Evolutionary conservation across 2,797 vertebrate species (phyloP), one percentile per base, ranked within the genome.

Genomic region (Gambelia wislizenii): DNA sequence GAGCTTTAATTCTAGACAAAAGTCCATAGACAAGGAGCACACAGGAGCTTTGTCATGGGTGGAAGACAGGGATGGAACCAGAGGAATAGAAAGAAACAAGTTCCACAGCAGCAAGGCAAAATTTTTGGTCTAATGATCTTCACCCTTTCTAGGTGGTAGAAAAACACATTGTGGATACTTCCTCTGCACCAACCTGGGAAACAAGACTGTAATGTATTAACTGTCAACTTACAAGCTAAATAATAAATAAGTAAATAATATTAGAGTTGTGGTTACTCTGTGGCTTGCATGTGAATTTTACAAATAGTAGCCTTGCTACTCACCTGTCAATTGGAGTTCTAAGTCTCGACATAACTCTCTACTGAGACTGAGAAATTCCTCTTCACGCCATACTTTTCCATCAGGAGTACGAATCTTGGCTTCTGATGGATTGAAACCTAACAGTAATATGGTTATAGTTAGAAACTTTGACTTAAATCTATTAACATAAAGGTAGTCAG

Each of bases 361-460:
- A 92, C 97, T 98, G 39, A 98, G 92, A 92, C 95, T 96, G 30
- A 97, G 97, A 92, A 98, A 98, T 36, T 98, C 97, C 0, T 97
- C 97, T 83, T 98, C 98, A 6, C 96, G 97, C 98, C 98, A 99
- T 84, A 98, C 96, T 91, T 97, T 99, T 10, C 98, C 98, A 95
- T 98, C 98, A 61, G 98, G 95, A 87, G 97, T 95, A 44, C 93
- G 96, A 95, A 98, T 98, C 95, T 97, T 98, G 76, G 97, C 98
- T 96, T 99, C 98, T 27, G 96, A 96, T 87, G 97, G 97, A 97
- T 98, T 99, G 94, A 99, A 99, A 94, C 98, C 99, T 99, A 94
- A 95, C 83, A 92, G 86, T 36, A 93, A 86, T 94, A 89, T 36
- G 94, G 61, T 79, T 44, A 39, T 0, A 0, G 25, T 87, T 92